Conservation (phyloP, 37 sponge, comb jelly and placozoan species). For the Halichondria panicea region DNA sequence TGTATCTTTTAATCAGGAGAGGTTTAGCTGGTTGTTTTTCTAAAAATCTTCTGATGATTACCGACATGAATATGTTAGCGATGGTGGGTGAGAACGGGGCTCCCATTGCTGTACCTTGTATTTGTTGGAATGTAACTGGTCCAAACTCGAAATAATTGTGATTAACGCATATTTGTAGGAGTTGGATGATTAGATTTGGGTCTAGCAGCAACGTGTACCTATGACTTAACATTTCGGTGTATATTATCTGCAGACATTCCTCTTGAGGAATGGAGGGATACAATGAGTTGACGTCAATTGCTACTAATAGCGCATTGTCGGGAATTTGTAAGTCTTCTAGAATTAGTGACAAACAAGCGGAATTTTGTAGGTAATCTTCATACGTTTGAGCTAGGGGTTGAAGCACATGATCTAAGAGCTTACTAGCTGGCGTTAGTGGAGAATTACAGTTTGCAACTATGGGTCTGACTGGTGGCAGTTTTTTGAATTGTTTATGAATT, state of each 20-base stretch:
- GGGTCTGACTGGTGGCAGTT: conserved; percentile 26
- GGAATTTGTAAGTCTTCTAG: conserved; percentile 20
- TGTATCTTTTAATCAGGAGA: conserved; percentile 21
- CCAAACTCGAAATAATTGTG: conserved; percentile 32
- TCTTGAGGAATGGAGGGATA: conserved; percentile 37
- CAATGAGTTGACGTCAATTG: conserved; percentile 27
- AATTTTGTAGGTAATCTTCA: conserved; percentile 26
- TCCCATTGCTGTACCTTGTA: conserved; percentile 50
- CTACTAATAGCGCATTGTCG: conserved; percentile 11
- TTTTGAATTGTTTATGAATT: conserved; percentile 15
- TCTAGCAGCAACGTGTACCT: conserved; percentile 5
- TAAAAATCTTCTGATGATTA: conserved; percentile 3
- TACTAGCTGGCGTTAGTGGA: conserved; percentile 1
- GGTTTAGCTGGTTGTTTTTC: conserved; percentile 3
- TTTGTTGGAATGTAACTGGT: conserved; percentile 12
- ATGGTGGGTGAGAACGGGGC: conserved; percentile 37
- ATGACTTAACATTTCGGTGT: conserved; percentile 6
- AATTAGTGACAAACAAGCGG: background rate
- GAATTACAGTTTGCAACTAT: conserved; percentile 27
- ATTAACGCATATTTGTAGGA: conserved; percentile 24
- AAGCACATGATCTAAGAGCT: conserved; percentile 24
- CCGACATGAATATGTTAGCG: conserved; percentile 37
- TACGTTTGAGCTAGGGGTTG: conserved; percentile 42
- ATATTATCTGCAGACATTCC: conserved; percentile 17
- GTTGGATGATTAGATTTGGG: conserved; percentile 29